Conservation (phyloP, 2,888 invertebrate species). For the Abscondita cerata region DNA sequence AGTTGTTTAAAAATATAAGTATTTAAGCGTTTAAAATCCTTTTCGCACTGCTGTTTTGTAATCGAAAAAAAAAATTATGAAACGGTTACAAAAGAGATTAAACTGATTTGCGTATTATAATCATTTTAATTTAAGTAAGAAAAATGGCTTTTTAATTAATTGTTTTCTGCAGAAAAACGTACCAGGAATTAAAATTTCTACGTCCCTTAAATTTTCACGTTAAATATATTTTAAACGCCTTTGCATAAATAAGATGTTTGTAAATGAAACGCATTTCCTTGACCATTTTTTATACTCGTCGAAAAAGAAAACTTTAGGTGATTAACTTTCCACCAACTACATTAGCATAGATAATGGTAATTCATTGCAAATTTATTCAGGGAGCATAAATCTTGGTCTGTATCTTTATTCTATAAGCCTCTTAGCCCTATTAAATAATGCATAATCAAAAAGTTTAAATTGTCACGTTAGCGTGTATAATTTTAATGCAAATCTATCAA, state of each 20-base stretch:
- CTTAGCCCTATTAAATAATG: slow-evolving; percentile 1
- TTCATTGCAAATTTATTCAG: slow-evolving; percentile 15
- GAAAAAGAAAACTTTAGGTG: slow-evolving; percentile 12
- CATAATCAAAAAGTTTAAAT: slow-evolving; percentile 1
- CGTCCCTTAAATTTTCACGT: neutral
- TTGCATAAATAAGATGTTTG: no score
- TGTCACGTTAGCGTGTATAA: no score
- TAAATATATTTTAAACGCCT: neutral
- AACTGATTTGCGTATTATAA: no score
- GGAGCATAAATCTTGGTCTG: slow-evolving; percentile 11
- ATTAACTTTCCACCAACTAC: slow-evolving; percentile 15
- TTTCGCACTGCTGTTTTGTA: no score
- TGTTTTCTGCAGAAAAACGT: neutral
- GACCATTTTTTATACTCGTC: neutral
- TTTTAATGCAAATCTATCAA: no score
- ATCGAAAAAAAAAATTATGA: no score
- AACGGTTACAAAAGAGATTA: no score
- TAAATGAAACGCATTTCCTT: neutral
- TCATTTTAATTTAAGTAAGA: no score
- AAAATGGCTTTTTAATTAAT: no score
- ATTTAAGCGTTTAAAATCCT: no score
- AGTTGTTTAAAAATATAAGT: no score
- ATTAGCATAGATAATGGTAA: slow-evolving; percentile 22
- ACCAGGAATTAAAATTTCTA: neutral
- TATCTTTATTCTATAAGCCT: slow-evolving; percentile 8